Base-by-base conservation (phyloP, 2,888 invertebrate genomes). In the Drosophila meridiana region DNA sequence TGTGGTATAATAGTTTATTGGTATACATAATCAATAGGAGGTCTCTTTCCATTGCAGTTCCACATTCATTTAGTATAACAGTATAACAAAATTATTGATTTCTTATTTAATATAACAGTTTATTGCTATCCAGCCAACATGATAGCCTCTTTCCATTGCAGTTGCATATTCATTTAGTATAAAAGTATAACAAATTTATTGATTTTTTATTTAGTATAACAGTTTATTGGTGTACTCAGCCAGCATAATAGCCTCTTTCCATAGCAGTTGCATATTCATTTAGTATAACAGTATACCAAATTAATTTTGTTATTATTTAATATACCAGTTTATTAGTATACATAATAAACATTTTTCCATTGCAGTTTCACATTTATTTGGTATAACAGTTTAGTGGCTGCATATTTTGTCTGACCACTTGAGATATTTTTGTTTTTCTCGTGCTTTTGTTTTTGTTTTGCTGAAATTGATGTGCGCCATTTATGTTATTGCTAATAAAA, bases 401-500 rank as follows among this genome's bases (percentile, higher is more conserved):
- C 26, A 53, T 13, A 26, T 36, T 36, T 53, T 38, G 32, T 32
- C 13, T 11, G 20, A 42, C 30, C 11, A 20, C n/a, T 14, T 20
- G 28, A 48, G 47, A 28, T 28, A 36, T 14, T 36, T 20, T 4
- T 20, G 9, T 4, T n/a, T 36, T 52, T 20, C n/a, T 26, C 20
- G n/a, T 4, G 2, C 34, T 5, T 40, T 38, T 32, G 28, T 2
- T 20, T 3, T 32, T 32, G 28, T 2, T 20, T 3, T 32, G 38
- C 2, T 7, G 40, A 13, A n/a, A 69, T 57, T 36, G 8, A 40
- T 43, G 13, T 11, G 43, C 4, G 43, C 6, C 32, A 45, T 53
- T 58, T 69, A 43, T 58, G 58, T 67, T 74, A 84, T 84, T 71
- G 68, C 82, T 70, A 57, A 66, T 73, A 74, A 71, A 80, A 83